Base-by-base conservation (phyloP, 2,797 vertebrate genomes). In the Acomys russatus region DNA sequence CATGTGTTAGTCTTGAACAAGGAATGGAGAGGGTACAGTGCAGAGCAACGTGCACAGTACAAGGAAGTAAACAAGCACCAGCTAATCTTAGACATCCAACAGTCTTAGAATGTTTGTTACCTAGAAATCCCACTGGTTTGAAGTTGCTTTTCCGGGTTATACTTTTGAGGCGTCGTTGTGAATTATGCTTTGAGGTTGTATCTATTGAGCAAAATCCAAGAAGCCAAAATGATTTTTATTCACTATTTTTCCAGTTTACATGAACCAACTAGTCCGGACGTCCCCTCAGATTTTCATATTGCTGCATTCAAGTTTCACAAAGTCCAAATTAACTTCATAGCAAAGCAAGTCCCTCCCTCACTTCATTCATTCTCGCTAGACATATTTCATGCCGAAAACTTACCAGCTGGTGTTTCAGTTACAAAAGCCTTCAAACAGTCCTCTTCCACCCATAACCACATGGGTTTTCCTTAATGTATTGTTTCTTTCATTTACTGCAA, bases 311-410 rank as follows among this genome's bases (percentile, higher is more conserved):
- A 95, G 93, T 9, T 77, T 59, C 38, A 54, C 63, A 22, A 64
- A 93, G 95, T 93, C 49, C 79, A 96, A n/a, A 76, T n/a, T 80
- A 96, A 94, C 63, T 33, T 95, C 85, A 83, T 64, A 87, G n/a
- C 64, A 94, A 92, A 93, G 18, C 74, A 96, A 95, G 44, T 91
- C 88, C n/a, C 80, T 85, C 70, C 51, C 56, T 56, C 2, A 80
- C 17, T 90, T 90, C 33, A 83, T 35, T 82, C 56, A 12, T 91
- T 92, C 35, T 14, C 93, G 63, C 51, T 89, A 94, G 51, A 20
- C 61, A 76, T 85, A 71, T 70, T 35, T 90, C n/a, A 30, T 77
- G 70, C 92, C 85, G 95, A 93, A n/a, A 93, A 93, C 38, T 94
- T 8, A 84, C 12, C 68, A 79, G 70, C 3, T 73, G 93, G 38